A percentile compares a stretch with the other conserved stretches of the same genome.
Evolutionary conservation across 2,113 vertebrate species (phyloP).

Genomic region (Leuciscus idus): DNA sequence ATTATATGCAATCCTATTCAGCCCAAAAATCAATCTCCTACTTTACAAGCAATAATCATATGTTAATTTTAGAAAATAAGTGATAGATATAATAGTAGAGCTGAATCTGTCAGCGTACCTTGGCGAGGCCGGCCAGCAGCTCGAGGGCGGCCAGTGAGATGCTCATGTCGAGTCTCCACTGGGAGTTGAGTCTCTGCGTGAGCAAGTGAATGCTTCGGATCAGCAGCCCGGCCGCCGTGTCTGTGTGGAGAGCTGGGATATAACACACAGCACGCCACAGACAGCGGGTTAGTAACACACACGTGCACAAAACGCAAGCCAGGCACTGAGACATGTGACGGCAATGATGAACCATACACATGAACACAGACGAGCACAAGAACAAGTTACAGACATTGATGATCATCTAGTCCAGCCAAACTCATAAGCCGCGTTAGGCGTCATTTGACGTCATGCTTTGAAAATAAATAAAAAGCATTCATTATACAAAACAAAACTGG

Average conservation of each 20-base stretch:
- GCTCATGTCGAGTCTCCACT: constrained; percentile 92
- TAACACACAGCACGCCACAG: constrained; percentile 83
- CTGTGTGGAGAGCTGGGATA: constrained; percentile 94
- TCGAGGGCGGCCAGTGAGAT: constrained; percentile 91
- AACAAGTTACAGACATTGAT: background rate
- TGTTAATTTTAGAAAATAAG: no score
- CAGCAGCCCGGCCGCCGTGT: constrained; percentile 88
- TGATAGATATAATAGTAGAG: background rate
- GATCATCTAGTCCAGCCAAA: background rate
- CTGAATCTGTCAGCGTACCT: constrained; percentile 72
- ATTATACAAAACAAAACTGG: background rate
- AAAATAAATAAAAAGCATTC: background rate
- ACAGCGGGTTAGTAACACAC: constrained; percentile 60
- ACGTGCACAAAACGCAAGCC: constrained; percentile 40
- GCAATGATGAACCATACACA: constrained; percentile 20
- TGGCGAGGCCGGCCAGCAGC: constrained; percentile 90
- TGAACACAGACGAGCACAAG: constrained; percentile 24
- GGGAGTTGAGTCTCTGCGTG: constrained; percentile 87
- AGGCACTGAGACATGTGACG: constrained; percentile 47
- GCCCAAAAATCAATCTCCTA: no score
- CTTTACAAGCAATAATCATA: no score
- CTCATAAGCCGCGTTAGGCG: background rate
- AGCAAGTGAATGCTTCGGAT: constrained; percentile 90
- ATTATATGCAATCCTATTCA: no score
- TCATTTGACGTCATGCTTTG: background rate